phyloP scores from a whole-genome alignment of 1,140 invertebrate genomes.

The Spodoptera frugiperda region DNA sequence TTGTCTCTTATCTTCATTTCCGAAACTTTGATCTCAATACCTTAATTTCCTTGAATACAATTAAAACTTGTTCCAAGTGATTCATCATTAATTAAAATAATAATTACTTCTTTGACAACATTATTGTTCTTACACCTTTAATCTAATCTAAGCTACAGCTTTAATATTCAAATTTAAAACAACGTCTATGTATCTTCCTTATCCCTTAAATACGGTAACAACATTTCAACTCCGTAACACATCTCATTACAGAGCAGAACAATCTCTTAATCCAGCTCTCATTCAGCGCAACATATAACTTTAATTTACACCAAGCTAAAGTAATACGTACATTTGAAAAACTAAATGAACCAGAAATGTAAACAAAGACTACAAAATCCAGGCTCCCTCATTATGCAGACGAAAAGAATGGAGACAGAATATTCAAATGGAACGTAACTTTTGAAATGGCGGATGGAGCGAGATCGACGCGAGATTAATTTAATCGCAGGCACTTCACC shows the following conservation, averaged over 20 bases:
- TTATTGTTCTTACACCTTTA: no score
- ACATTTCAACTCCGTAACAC: no score
- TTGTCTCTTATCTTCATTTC: slow-evolving; percentile 3
- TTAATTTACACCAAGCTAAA: slow-evolving; percentile 37
- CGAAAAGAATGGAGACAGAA: slow-evolving; percentile 34
- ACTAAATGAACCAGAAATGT: slow-evolving; percentile 30
- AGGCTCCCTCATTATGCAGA: slow-evolving; percentile 29
- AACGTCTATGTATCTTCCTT: not conserved
- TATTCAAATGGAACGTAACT: slow-evolving; percentile 38
- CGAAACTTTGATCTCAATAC: not conserved
- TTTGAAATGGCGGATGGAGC: slow-evolving; percentile 36
- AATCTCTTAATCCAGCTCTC: slow-evolving; percentile 12
- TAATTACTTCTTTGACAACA: no score
- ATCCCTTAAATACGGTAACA: not conserved
- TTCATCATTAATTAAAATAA: no score
- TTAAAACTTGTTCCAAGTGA: no score
- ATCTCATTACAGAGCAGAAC: not conserved
- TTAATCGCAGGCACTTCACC: slow-evolving; percentile 38
- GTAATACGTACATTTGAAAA: slow-evolving; percentile 24
- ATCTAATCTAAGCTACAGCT: no score
- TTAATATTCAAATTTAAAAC: no score
- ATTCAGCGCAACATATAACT: slow-evolving; percentile 13
- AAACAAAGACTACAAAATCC: slow-evolving; percentile 42
- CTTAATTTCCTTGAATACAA: not conserved
- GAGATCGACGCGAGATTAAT: slow-evolving; percentile 46